Evolutionary conservation across 2,888 invertebrate genomes (phyloP).

Genomic region (Heteromurus nitidus): DNA sequence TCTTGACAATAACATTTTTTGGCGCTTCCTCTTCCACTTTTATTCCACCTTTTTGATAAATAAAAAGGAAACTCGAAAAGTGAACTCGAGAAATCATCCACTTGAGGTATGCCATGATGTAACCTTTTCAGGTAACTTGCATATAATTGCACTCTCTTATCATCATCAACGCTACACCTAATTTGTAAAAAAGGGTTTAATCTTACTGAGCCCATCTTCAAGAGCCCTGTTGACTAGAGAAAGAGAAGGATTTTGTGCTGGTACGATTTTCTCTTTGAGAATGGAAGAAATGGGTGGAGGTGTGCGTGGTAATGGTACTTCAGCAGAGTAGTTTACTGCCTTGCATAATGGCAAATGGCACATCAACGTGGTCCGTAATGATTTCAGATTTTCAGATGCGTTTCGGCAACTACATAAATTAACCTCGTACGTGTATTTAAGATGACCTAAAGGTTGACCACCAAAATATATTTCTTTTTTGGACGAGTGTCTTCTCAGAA

Average conservation of each 20-base stretch:
- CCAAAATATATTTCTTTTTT: neutral
- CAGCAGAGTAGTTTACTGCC: neutral
- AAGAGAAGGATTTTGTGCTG: neutral
- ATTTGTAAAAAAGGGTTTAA: conserved; percentile 22
- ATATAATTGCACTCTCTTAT: conserved; percentile 22
- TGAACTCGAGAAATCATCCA: neutral
- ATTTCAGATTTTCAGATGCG: conserved; percentile 23
- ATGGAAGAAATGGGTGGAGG: conserved; percentile 36
- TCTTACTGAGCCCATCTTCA: neutral
- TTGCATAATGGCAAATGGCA: conserved; percentile 21
- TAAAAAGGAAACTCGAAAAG: neutral
- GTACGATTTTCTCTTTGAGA: neutral
- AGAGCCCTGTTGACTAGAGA: neutral
- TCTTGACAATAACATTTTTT: neutral
- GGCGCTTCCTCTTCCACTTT: neutral
- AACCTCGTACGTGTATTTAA: neutral
- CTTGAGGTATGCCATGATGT: too few species aligned
- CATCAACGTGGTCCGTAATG: conserved; percentile 32
- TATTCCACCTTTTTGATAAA: too few species aligned
- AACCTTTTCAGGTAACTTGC: conserved; percentile 17
- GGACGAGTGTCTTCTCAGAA: neutral
- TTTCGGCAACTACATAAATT: conserved; percentile 25
- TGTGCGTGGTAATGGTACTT: neutral
- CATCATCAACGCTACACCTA: conserved; percentile 28
- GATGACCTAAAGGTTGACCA: conserved; percentile 16